Base-by-base conservation (phyloP, 2,888 invertebrate species). In the Myathropa florea region DNA sequence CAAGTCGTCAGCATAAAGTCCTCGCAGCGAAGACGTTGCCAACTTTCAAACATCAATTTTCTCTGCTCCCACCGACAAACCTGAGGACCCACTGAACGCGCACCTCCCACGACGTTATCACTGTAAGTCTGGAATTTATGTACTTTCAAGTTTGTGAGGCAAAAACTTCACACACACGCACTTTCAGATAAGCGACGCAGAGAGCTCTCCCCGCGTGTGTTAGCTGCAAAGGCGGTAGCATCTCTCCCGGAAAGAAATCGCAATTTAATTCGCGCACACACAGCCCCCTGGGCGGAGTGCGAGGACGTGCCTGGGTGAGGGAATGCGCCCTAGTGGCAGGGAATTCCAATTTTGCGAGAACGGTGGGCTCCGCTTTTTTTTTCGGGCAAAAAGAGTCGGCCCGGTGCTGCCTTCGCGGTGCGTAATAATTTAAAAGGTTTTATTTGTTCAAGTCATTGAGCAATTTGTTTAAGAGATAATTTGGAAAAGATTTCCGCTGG, bases 401-500 rank as follows among this genome's bases (percentile, higher is more conserved):
- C 55, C 28, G 39, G 36, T n/a, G n/a, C 26, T 53, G 65, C 76
- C 67, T 60, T n/a, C 46, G 53, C 53, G 21, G 30, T 26, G 78
- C 39, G 70, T 71, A 78, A 78, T 71, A 78, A 78, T 78, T 78
- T 78, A 78, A 78, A 78, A 71, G 78, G 78, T 78, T 78, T 78
- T 78, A 78, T 78, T 78, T 78, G 78, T 78, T 64, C 78, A 78
- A 78, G 78, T 78, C 78, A 78, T 78, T 78, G 78, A 78, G 78
- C 78, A 78, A 78, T 78, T 78, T 78, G 78, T 78, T 78, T 57
- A 78, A 64, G 70, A 78, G 78, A 78, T 78, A 71, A 78, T 70
- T 78, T 70, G 39, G 78, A 46, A 78, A 71, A 78, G 78, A 78
- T 78, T 71, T 78, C 70, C 71, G 70, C 71, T 71, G 78, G 64